These are phyloP conservation scores for Aurelia sp. DNA, from an alignment of 30 jellyfish, hydroid and myxozoan species.

Conservation along the genomic window DNA sequence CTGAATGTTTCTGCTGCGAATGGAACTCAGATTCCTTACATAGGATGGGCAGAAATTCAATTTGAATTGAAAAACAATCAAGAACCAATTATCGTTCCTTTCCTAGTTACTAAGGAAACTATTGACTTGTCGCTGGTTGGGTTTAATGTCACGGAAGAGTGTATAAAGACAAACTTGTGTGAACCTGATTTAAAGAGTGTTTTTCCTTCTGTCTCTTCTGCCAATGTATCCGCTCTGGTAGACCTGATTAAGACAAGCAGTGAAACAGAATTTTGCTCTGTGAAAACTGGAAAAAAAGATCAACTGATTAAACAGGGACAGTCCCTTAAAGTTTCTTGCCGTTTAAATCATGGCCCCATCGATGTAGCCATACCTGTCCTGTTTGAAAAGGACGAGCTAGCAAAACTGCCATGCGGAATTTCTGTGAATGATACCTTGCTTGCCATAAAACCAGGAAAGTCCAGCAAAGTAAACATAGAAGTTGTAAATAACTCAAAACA, in stretches of 20 bases:
- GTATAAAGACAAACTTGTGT: not conserved
- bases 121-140: slow-evolving; percentile 15
- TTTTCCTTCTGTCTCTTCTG: slow-evolving; percentile 7
- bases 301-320: slow-evolving; percentile 5
- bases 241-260: not conserved
- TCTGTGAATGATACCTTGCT: slow-evolving; percentile 23
- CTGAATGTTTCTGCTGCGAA: slow-evolving; percentile 27
- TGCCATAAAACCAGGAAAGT: slow-evolving; percentile 17
- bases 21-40: slow-evolving; percentile 9
- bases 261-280: slow-evolving; percentile 9
- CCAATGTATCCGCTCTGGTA: not conserved
- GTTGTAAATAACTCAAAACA: slow-evolving; percentile 36
- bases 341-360: slow-evolving; percentile 18
- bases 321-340: slow-evolving; percentile 10
- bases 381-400: slow-evolving; percentile 15
- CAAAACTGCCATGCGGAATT: not conserved
- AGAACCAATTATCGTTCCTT: slow-evolving; percentile 3
- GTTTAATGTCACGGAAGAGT: slow-evolving; percentile 3
- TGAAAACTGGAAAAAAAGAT: slow-evolving; percentile 2
- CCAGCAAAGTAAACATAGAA: slow-evolving; percentile 40
- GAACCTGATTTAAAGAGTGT: not conserved
- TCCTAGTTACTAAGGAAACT: slow-evolving; percentile 8
- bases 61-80: slow-evolving; percentile 4
- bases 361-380: slow-evolving; percentile 12
- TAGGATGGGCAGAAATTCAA: slow-evolving; percentile 14